Evolutionary conservation across 2,888 invertebrate species (phyloP).

Genomic region (Cremastinae sp.): DNA sequence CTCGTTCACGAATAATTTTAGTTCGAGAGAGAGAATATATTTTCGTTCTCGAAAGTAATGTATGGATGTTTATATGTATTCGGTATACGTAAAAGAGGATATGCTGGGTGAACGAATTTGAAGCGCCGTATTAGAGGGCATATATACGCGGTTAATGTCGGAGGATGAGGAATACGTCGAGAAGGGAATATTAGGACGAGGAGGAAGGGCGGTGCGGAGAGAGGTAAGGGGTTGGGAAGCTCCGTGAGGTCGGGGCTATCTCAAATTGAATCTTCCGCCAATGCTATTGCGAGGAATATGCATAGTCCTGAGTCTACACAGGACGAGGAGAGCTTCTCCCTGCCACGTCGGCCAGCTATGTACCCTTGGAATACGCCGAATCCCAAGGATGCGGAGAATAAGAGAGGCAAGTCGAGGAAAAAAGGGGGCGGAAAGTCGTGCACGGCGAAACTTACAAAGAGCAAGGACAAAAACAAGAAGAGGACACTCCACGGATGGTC

Average conservation of each 20-base stretch:
- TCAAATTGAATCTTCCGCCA: conserved; percentile 75
- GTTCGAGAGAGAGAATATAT: not conserved
- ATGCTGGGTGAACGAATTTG: conserved; percentile 29
- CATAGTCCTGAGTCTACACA: conserved; percentile 38
- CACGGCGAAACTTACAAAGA: conserved; percentile 17
- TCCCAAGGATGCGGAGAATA: conserved; percentile 34
- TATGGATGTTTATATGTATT: not conserved
- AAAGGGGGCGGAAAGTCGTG: not conserved
- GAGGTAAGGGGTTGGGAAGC: conserved; percentile 42
- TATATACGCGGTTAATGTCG: conserved; percentile 31
- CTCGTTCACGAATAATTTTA: not conserved
- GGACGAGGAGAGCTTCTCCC: conserved; percentile 18
- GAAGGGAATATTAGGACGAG: conserved; percentile 2
- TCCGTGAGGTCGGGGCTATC: conserved; percentile 71
- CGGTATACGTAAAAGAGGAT: not conserved
- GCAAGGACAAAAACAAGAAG: conserved; percentile 36
- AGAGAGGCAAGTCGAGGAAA: not conserved
- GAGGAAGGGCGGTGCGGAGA: no score
- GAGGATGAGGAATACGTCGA: conserved; percentile 30
- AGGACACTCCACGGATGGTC: conserved; percentile 31
- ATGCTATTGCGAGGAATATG: conserved; percentile 67
- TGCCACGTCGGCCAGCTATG: conserved; percentile 47
- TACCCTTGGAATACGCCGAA: conserved; percentile 34
- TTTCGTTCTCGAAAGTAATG: not conserved
- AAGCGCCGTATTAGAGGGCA: conserved; percentile 34